Evolutionary conservation across 2,797 vertebrate genomes (phyloP).

Genomic region (Crenuchus spilurus): DNA sequence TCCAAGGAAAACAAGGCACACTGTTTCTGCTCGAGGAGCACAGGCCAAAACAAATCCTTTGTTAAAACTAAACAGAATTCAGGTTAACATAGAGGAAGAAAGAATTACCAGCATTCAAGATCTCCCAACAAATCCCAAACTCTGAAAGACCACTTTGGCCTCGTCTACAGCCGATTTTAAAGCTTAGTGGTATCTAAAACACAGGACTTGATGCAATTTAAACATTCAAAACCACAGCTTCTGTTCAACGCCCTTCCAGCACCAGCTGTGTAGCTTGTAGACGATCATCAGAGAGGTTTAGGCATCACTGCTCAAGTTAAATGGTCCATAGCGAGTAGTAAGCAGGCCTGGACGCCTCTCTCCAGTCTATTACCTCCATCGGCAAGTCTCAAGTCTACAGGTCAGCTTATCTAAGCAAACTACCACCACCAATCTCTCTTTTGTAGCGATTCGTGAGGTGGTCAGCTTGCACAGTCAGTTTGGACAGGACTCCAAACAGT

Average conservation of each 20-base stretch:
- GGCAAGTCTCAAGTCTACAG: not conserved
- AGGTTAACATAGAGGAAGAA: conserved; percentile 55
- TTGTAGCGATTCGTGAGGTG: conserved; percentile 82
- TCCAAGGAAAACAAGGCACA: conserved; percentile 68
- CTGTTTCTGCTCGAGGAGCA: conserved; percentile 58
- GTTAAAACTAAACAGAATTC: conserved; percentile 52
- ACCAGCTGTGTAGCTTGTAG: not conserved
- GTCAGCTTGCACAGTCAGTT: conserved; percentile 80
- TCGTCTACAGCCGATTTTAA: not conserved
- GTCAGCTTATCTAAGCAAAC: conserved; percentile 73
- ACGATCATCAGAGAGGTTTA: not conserved
- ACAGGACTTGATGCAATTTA: not conserved
- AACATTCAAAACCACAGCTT: not conserved
- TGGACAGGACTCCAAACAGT: conserved; percentile 81
- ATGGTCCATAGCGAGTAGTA: no score
- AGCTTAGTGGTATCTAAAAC: not conserved
- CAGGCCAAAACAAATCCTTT: conserved; percentile 34
- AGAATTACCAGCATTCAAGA: conserved; percentile 78
- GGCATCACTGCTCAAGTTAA: not conserved
- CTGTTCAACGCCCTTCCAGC: conserved; percentile 17
- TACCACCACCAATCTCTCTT: conserved; percentile 78
- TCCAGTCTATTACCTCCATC: no score
- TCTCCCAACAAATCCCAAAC: conserved; percentile 60
- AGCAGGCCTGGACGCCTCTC: no score
- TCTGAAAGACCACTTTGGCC: conserved; percentile 48